Conservation (phyloP, 2,113 vertebrate species). For the Apistogramma diplotaenia region DNA sequence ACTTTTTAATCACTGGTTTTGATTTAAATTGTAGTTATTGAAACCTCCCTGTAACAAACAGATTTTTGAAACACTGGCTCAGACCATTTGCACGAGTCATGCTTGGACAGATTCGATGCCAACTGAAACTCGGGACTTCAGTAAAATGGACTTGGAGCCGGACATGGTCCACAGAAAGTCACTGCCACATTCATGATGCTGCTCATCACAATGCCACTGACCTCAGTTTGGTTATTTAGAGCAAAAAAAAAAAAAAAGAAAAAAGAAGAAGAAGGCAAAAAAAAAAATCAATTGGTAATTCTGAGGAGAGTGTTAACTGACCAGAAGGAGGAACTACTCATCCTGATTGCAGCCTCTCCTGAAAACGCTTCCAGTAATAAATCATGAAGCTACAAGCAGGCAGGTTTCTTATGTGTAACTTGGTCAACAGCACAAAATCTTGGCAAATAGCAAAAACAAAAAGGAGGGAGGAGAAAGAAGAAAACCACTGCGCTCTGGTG, state of each 20-base stretch:
- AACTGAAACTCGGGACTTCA: slow-evolving; percentile 5
- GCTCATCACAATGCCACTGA: not conserved
- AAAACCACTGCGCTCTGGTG: slow-evolving; percentile 13
- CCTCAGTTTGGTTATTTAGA: slow-evolving; percentile 10
- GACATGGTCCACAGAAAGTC: slow-evolving; percentile 26
- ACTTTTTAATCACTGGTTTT: slow-evolving; percentile 4
- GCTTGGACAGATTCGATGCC: not conserved
- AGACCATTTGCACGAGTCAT: not conserved
- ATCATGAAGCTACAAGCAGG: slow-evolving; percentile 33
- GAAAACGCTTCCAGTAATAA: slow-evolving; percentile 37
- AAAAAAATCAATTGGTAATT: not conserved
- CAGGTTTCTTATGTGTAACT: slow-evolving; percentile 24
- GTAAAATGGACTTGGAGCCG: not conserved
- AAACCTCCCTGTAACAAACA: not conserved
- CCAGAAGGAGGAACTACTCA: not conserved
- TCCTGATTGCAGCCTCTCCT: not conserved
- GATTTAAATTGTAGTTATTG: not conserved
- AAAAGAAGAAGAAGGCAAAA: not conserved
- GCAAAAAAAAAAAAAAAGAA: not conserved
- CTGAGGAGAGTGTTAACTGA: slow-evolving; percentile 23
- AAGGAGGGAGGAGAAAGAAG: not conserved
- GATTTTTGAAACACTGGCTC: not conserved
- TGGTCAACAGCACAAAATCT: slow-evolving; percentile 26
- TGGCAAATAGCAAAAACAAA: not conserved
- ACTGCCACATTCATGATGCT: not conserved